These are phyloP conservation scores for Amphiprion ocellaris DNA, from an alignment of 2,113 vertebrate genomes.

Conservation along the genomic window DNA sequence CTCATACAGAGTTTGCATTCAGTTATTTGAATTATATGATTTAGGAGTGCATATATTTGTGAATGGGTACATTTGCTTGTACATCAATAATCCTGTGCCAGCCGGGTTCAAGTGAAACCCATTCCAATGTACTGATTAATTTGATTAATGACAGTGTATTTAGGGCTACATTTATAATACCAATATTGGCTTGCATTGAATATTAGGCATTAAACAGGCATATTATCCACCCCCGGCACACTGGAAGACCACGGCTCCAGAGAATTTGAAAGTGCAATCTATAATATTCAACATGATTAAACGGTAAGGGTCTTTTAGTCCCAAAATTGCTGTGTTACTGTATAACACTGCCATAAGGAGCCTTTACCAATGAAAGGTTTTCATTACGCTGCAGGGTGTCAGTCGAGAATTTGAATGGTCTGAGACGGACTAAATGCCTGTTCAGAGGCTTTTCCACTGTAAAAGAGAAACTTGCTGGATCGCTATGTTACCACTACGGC, in stretches of 20 bases:
- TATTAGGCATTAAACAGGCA: background rate
- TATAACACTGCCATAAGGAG: background rate
- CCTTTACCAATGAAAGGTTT: background rate
- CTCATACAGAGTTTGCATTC: background rate
- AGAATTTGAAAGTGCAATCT: slow-evolving; percentile 8
- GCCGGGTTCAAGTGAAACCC: background rate
- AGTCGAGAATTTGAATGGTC: background rate
- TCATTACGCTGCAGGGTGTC: background rate
- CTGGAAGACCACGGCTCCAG: background rate
- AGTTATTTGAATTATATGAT: background rate
- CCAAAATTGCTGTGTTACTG: background rate
- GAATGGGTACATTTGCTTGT: background rate
- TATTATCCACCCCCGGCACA: slow-evolving; percentile 6
- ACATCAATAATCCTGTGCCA: background rate
- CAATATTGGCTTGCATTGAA: background rate
- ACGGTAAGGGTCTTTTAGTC: slow-evolving; percentile 7
- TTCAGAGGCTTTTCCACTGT: background rate
- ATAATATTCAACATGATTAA: slow-evolving; percentile 18
- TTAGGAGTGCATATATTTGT: background rate
- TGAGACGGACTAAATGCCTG: slow-evolving; percentile 2
- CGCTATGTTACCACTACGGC: background rate
- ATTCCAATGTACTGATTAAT: background rate
- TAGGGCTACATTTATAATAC: background rate
- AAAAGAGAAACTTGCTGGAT: background rate
- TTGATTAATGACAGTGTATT: background rate